A percentile compares a stretch with the other conserved stretches of the same genome.
These are phyloP conservation scores for Semicossyphus pulcher DNA, from an alignment of 2,113 vertebrate species.

Conservation along the genomic window DNA sequence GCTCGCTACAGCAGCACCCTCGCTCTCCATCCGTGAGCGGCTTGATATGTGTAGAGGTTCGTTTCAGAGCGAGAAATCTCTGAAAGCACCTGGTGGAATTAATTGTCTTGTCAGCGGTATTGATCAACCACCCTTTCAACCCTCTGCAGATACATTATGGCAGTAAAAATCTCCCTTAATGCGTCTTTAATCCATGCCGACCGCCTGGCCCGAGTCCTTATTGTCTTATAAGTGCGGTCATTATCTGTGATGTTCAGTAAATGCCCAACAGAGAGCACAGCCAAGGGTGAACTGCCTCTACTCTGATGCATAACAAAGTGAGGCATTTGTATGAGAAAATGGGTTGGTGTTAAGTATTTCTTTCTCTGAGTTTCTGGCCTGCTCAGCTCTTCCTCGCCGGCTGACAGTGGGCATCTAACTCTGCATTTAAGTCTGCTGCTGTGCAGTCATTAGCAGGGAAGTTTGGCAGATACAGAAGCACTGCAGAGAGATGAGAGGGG, in stretches of 20 bases:
- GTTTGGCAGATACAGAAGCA: slow-evolving; percentile 1
- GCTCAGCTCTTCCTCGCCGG: slow-evolving; percentile 10
- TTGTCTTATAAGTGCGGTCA: slow-evolving; percentile 67
- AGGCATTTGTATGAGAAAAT: slow-evolving; percentile 52
- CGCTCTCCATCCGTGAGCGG: neutral
- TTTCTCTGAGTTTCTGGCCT: slow-evolving; percentile 2
- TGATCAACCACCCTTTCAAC: slow-evolving; percentile 62
- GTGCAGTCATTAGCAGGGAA: slow-evolving; percentile 25
- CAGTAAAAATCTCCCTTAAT: slow-evolving; percentile 61
- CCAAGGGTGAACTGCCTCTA: slow-evolving; percentile 55
- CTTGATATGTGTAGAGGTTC: slow-evolving; percentile 27
- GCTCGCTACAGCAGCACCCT: neutral
- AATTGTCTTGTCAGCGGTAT: slow-evolving; percentile 60
- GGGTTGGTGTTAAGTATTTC: slow-evolving; percentile 25
- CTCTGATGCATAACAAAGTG: slow-evolving; percentile 48
- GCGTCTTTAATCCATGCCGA: slow-evolving; percentile 66
- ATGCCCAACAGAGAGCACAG: slow-evolving; percentile 57
- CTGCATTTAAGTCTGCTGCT: slow-evolving; percentile 14
- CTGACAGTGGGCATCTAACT: slow-evolving; percentile 15
- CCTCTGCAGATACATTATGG: slow-evolving; percentile 64
- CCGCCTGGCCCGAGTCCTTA: slow-evolving; percentile 44
- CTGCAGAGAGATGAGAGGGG: neutral
- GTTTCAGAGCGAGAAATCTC: slow-evolving; percentile 31
- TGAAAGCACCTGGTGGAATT: slow-evolving; percentile 47
- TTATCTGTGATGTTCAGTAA: slow-evolving; percentile 68